Evolutionary conservation across 1,140 invertebrate genomes (phyloP).

Genomic region (Phortica variegata): DNA sequence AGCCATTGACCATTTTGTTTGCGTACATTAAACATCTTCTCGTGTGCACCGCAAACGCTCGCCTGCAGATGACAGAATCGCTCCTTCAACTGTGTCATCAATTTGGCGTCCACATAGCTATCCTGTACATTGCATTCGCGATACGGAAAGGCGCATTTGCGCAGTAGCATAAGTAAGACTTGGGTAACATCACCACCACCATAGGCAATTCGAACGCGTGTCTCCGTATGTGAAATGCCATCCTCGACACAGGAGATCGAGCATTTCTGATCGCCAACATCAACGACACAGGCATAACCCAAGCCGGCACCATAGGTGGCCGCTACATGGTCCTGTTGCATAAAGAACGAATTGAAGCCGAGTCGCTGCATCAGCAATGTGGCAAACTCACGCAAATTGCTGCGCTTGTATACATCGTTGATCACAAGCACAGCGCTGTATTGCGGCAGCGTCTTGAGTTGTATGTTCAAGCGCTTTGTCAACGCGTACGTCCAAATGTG

Average conservation of each 20-base stretch:
- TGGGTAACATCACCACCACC: slow-evolving; percentile 88
- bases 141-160: slow-evolving; percentile 87
- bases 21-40: slow-evolving; percentile 51
- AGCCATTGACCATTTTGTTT: slow-evolving; percentile 50
- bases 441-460: slow-evolving; percentile 70
- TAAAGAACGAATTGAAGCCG: slow-evolving; percentile 87
- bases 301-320: slow-evolving; percentile 92
- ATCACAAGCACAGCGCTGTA: slow-evolving; percentile 87
- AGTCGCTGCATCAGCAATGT: slow-evolving; percentile 78
- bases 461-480: slow-evolving; percentile 67
- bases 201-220: slow-evolving; percentile 81
- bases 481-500: slow-evolving; percentile 85
- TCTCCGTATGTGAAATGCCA: slow-evolving; percentile 87
- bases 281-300: slow-evolving; percentile 89
- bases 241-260: slow-evolving; percentile 95
- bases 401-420: slow-evolving; percentile 87
- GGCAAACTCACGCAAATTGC: slow-evolving; percentile 82
- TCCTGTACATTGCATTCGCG: slow-evolving; percentile 69
- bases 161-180: slow-evolving; percentile 81
- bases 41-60: slow-evolving; percentile 52
- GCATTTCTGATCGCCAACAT: slow-evolving; percentile 94
- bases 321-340: slow-evolving; percentile 83
- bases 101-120: slow-evolving; percentile 69
- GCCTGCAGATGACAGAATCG: slow-evolving; percentile 89
- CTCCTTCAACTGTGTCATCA: slow-evolving; percentile 85